Evolutionary conservation across 2,888 invertebrate species (phyloP), one percentile per base, ranked within the genome.

Genomic region (Hecatera dysodea): DNA sequence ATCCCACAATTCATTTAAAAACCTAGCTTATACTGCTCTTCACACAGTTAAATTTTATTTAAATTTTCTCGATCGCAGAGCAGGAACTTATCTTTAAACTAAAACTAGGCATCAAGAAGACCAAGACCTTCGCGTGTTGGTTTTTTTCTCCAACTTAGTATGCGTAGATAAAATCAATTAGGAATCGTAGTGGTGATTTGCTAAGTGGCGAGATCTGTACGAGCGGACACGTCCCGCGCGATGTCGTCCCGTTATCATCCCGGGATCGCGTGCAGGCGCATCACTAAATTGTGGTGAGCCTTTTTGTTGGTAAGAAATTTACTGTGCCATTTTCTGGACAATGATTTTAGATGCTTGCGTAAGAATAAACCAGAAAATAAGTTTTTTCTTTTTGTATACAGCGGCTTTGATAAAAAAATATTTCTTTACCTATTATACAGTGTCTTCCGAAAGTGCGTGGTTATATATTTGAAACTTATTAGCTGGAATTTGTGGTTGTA

Each of bases 111-210:
- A 78, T 68, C 82, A 56, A 65, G 62, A 52, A n/a, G 50, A 64
- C 52, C 44, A 44, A 73, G 75, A 61, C 69, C 56, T 60, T 39
- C 53, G 61, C 61, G 11, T 59, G 73, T 66, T 64, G 29, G 22
- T 75, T 80, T 85, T 81, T 82, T 81, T 71, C 57, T 76, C 73
- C 71, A 73, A 75, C 83, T 73, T 77, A 75, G 76, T 81, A 78
- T 71, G 90, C 88, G 84, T 88, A 89, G 93, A 93, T 93, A 93
- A 92, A 86, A 93, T 93, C 93, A 93, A 93, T 93, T 93, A 93
- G 85, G 92, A 69, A 78, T 80, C 88, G 80, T 87, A 86, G 89
- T 87, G 86, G 90, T 88, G 91, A 91, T 90, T 88, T 87, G 89
- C 87, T 87, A 88, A 84, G 87, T 86, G 85, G 87, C 89, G 90